Evolutionary conservation across 2,113 vertebrate species (phyloP).

Genomic region (Corapipo altera): DNA sequence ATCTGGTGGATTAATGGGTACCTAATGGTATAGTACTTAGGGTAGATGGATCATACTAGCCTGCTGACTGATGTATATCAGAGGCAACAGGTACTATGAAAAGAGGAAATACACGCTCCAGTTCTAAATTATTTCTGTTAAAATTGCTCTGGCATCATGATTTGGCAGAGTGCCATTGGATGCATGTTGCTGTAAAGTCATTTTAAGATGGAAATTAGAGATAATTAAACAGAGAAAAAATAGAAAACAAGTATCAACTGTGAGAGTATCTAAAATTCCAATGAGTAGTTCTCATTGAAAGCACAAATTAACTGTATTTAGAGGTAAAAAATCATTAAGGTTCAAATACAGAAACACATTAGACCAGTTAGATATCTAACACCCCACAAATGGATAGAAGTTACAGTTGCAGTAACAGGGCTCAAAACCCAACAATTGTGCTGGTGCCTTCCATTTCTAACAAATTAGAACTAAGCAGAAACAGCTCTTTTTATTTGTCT

Average conservation of each 20-base stretch:
- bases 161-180: background rate
- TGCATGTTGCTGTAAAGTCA: background rate
- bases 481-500: background rate
- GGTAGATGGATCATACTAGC: background rate
- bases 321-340: background rate
- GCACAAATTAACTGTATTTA: background rate
- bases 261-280: background rate
- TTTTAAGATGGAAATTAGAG: background rate
- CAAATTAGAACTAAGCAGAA: conserved; percentile 40
- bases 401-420: background rate
- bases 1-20: background rate
- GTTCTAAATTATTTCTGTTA: background rate
- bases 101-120: background rate
- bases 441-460: background rate
- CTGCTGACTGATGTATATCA: background rate
- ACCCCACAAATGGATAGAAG: background rate
- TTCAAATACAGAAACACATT: background rate
- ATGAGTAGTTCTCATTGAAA: background rate
- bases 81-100: background rate
- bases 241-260: background rate
- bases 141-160: background rate
- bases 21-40: background rate
- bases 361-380: background rate
- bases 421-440: background rate
- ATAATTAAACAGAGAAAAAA: background rate